Percentiles rank a stretch among this genome's conserved stretches.
Conservation (phyloP, 2,888 invertebrate species). For the Agrotis segetum region DNA sequence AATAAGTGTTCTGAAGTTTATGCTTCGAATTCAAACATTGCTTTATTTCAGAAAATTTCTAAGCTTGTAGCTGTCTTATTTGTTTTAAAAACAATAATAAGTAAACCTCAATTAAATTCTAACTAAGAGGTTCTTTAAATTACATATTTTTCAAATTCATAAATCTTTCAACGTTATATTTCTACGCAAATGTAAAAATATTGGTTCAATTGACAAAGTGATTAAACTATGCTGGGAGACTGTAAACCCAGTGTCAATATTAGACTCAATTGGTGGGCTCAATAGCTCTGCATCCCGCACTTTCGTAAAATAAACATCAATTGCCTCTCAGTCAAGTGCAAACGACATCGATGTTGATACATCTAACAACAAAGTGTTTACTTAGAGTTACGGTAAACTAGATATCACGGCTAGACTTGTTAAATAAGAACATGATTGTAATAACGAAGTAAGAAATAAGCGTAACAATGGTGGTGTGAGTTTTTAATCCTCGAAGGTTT, state of each 20-base stretch:
- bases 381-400: slow-evolving; percentile 1
- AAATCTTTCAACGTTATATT: slow-evolving; percentile 1
- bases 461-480: too few relatives aligned
- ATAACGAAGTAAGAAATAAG: too few relatives aligned
- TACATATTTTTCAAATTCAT: slow-evolving; percentile 9
- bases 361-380: slow-evolving; percentile 23
- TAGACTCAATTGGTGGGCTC: slow-evolving; percentile 33
- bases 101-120: neutral
- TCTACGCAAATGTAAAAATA: slow-evolving; percentile 17
- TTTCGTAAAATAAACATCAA: slow-evolving; percentile 30
- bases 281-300: slow-evolving; percentile 25
- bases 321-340: slow-evolving; percentile 23
- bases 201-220: slow-evolving; percentile 4
- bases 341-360: slow-evolving; percentile 11
- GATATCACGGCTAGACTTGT: neutral
- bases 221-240: slow-evolving; percentile 24
- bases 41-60: neutral
- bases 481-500: too few relatives aligned
- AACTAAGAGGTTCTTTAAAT: neutral
- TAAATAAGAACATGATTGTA: neutral
- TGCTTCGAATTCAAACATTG: neutral
- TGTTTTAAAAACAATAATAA: neutral
- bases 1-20: too few relatives aligned
- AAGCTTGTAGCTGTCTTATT: too few relatives aligned
- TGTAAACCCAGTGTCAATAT: slow-evolving; percentile 25